Evolutionary conservation across 2,888 invertebrate genomes (phyloP), one percentile per base, ranked within the genome.

Genomic region (Thereva unica): DNA sequence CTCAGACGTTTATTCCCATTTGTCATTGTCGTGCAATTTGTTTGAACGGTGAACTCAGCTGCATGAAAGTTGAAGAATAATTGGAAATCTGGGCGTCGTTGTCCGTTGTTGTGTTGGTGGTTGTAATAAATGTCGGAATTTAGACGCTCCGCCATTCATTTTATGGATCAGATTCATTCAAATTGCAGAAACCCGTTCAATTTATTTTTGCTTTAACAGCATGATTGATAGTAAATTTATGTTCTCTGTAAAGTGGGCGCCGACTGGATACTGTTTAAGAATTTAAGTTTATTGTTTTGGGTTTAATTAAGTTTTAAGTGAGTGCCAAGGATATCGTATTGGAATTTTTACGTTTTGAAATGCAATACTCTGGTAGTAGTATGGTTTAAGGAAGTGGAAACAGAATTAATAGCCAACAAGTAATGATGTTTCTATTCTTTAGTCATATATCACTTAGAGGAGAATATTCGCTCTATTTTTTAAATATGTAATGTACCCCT

Each of bases 21-120:
- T 64, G 52, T 64, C 64, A 45, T 54, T 53, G 64, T 64, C 54
- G 37, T 54, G 47, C 64, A 64, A 64, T 64, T 64, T 64, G 54
- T 64, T 44, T 64, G 54, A 44, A 54, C 45, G 64, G 64, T 64
- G 64, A 64, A 54, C 54, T 54, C 64, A 64, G 54, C 64, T 64
- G 64, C 54, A 64, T 35, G 38, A 52, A 52, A 63, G 44, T 52
- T 63, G 38, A 42, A 63, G 52, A 53, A 63, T 52, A 63, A 63
- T 52, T 63, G 50, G 50, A 63, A 63, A 63, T 52, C 56, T 56
- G 56, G 44, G 56, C 44, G 56, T 8, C 38, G 50, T 23, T 50
- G 7, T 41, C 34, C 42, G 44, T 12, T 12, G 10, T 12, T n/a
- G 5, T 9, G 9, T 9, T 45, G 45, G n/a, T 45, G 5, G 52